Evolutionary conservation across 2,113 vertebrate genomes (phyloP).

Genomic region (Psephotus haematonotus): DNA sequence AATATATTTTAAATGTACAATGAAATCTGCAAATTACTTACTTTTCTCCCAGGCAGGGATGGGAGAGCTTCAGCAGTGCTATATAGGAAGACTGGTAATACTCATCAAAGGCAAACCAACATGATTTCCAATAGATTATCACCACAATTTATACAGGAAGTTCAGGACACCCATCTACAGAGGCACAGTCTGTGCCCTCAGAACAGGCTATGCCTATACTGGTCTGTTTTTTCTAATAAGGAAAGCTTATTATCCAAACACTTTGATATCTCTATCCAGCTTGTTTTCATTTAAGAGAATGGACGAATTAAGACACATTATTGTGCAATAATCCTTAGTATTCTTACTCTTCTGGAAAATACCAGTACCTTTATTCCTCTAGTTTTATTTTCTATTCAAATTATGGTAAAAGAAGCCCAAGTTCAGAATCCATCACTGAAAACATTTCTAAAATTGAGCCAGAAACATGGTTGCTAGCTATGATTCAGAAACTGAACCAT

Average conservation of each 20-base stretch:
- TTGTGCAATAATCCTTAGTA: neutral
- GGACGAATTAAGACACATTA: neutral
- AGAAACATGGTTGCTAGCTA: constrained; percentile 5
- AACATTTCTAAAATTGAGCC: constrained; percentile 3
- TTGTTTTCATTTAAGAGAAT: neutral
- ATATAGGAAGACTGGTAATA: neutral
- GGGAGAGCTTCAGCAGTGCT: neutral
- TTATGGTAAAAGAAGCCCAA: neutral
- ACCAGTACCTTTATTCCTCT: neutral
- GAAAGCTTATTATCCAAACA: neutral
- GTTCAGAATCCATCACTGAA: neutral
- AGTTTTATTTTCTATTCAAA: neutral
- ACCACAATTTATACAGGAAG: neutral
- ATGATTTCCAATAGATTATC: neutral
- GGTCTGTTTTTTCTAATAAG: neutral
- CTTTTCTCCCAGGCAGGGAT: neutral
- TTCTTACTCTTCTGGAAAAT: neutral
- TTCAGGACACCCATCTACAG: neutral
- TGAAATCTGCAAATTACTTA: neutral
- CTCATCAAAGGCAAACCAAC: neutral
- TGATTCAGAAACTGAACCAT: constrained; percentile 22
- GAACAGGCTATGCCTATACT: neutral
- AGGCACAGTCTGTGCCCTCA: neutral
- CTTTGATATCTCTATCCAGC: neutral
- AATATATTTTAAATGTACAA: neutral